Conservation (phyloP, 2,113 vertebrate genomes). For the Saccopteryx bilineata region DNA sequence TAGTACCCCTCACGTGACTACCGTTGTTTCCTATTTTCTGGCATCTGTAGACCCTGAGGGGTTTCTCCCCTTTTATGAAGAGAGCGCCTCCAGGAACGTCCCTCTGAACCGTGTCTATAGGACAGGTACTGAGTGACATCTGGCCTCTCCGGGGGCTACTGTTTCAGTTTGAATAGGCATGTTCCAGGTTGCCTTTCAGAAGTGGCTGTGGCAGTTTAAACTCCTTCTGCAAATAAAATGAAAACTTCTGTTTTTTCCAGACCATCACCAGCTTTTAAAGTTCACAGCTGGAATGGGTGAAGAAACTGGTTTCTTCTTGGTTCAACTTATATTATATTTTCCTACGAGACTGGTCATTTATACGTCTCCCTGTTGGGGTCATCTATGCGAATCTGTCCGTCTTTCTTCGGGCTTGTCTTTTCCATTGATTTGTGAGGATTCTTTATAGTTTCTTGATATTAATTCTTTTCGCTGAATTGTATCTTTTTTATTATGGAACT, state of each 20-base stretch:
- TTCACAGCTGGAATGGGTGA: background rate
- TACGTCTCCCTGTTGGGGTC: background rate
- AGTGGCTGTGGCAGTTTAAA: background rate
- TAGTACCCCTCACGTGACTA: background rate
- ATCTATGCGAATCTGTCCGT: background rate
- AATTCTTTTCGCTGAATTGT: slow-evolving; percentile 25
- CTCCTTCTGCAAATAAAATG: background rate
- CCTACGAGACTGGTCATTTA: background rate
- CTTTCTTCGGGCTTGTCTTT: background rate
- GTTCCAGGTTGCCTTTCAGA: background rate
- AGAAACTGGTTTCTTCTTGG: background rate
- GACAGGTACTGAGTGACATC: background rate
- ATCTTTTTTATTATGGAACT: background rate
- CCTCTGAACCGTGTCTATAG: background rate
- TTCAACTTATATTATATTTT: slow-evolving; percentile 26
- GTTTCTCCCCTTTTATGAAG: background rate
- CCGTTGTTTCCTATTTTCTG: background rate
- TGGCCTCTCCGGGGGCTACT: background rate
- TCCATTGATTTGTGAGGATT: background rate
- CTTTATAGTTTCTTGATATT: background rate
- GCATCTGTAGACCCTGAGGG: background rate
- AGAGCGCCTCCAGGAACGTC: background rate
- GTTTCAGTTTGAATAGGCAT: background rate
- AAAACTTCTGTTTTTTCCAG: background rate
- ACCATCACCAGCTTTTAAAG: background rate